Percentiles rank a stretch among this genome's conserved stretches.
Conservation (phyloP, 1,140 invertebrate species). For the Lordiphosa stackelbergi region DNA sequence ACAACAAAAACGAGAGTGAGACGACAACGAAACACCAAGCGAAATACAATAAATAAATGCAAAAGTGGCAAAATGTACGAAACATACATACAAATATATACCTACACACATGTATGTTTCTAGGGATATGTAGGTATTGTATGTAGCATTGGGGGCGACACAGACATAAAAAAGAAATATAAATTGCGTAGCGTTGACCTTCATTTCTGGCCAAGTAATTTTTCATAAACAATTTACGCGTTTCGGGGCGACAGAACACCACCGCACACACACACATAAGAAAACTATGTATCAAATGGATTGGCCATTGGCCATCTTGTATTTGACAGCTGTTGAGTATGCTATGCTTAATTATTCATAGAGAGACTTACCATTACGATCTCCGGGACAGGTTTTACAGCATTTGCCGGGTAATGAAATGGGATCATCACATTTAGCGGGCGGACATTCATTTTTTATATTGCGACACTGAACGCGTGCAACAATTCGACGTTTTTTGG, state of each 20-base stretch:
- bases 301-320: constrained; percentile 10
- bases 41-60: constrained; percentile 63
- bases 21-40: constrained; percentile 24
- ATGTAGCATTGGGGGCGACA: constrained; percentile 16
- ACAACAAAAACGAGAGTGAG: constrained; percentile 9
- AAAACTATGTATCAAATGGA: constrained; percentile 4
- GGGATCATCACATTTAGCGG: constrained; percentile 89
- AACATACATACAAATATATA: constrained; percentile 20
- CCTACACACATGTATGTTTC: constrained; percentile 12
- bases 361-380: constrained; percentile 83
- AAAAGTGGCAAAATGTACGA: constrained; percentile 31
- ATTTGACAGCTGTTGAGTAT: constrained; percentile 45
- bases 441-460: constrained; percentile 93
- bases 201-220: constrained; percentile 73
- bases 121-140: constrained; percentile 25
- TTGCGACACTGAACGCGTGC: constrained; percentile 91
- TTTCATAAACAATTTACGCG: constrained; percentile 74
- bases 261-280: neutral
- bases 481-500: constrained; percentile 90
- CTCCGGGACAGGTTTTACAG: constrained; percentile 92
- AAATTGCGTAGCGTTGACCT: constrained; percentile 73
- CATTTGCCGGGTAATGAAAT: constrained; percentile 90
- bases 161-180: constrained; percentile 69
- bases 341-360: constrained; percentile 68
- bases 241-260: constrained; percentile 30